Base-by-base conservation (phyloP, 2,888 invertebrate species). In the Oligia latruncula region DNA sequence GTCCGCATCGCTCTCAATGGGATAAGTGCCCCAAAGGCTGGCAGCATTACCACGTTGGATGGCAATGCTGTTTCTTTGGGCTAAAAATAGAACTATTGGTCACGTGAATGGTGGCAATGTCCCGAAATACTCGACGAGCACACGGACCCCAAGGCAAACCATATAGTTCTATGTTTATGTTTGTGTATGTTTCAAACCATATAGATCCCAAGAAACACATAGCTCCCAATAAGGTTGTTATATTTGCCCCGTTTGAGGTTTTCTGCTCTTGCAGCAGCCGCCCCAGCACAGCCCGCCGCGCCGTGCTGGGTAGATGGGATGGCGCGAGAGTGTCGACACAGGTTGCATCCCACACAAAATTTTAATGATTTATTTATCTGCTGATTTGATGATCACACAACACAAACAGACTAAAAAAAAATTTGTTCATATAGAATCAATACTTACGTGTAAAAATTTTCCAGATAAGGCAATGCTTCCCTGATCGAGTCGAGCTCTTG, bases 391-490 rank as follows among this genome's bases (percentile, higher is more conserved):
- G 23, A 71, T 23, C 23, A 17, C 2, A 23, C 2, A 35, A 35
- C 4, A 35, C 58, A 70, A 49, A 70, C 29, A 23, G 15, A 35
- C 29, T 11, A 6, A 52, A 17, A 3, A 74, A 29, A 23, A 1
- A 20, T 15, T 77, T 9, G 17, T 40, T n/a, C 3, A 23, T 13
- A 35, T 46, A 23, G 0, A 0, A 23, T 20, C 4, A 40, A 55
- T 52, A 74, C 87, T 83, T 68, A 84, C 84, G 4, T 74, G 64
- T 60, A 86, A 46, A 58, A 91, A 85, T 60, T 90, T 76, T 35
- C 82, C 85, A 49, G 89, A 78, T 46, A 90, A 80, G 15, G 79
- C 64, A 20, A 83, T 79, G 68, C 82, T 89, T 74, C 88, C 92
- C 72, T 66, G 62, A 55, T 87, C 73, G 8, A 91, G 79, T 65